Conservation (phyloP, 2,113 vertebrate species). For the Lutjanus erythropterus region DNA sequence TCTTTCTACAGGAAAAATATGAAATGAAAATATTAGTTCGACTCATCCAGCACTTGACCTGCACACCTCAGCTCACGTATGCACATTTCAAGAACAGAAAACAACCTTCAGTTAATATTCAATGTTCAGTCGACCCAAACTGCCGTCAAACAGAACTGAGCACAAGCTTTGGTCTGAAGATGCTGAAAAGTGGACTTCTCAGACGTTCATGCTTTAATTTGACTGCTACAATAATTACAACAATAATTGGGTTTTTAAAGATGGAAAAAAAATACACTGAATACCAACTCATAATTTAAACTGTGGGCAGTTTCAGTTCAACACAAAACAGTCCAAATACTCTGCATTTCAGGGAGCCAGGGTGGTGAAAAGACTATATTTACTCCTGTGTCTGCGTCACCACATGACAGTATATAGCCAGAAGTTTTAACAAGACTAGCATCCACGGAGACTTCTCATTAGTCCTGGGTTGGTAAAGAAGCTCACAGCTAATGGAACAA, state of each 20-base stretch:
- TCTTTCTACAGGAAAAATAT: background rate
- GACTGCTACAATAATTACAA: background rate
- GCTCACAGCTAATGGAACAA: conserved; percentile 66
- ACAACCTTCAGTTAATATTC: background rate
- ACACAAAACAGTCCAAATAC: conserved; percentile 18
- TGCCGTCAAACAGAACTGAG: background rate
- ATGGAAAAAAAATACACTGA: background rate
- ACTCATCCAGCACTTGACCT: background rate
- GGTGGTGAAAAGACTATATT: conserved; percentile 40
- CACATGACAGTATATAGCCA: conserved; percentile 48
- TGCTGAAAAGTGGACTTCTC: background rate
- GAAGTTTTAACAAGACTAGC: conserved; percentile 60
- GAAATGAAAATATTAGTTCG: background rate
- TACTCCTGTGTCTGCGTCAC: conserved; percentile 30
- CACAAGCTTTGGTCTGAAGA: background rate
- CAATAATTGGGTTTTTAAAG: background rate
- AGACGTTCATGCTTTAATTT: background rate
- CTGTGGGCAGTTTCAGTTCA: conserved; percentile 6
- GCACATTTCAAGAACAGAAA: background rate
- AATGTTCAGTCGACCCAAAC: background rate
- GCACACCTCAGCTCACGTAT: background rate
- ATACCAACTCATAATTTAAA: background rate
- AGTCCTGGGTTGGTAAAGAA: conserved; percentile 43
- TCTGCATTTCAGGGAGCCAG: conserved; percentile 15
- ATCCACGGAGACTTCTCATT: conserved; percentile 68